Evolutionary conservation across 1,140 invertebrate genomes (phyloP), one percentile per base, ranked within the genome.

Genomic region (Ptiloglossa arizonensis): DNA sequence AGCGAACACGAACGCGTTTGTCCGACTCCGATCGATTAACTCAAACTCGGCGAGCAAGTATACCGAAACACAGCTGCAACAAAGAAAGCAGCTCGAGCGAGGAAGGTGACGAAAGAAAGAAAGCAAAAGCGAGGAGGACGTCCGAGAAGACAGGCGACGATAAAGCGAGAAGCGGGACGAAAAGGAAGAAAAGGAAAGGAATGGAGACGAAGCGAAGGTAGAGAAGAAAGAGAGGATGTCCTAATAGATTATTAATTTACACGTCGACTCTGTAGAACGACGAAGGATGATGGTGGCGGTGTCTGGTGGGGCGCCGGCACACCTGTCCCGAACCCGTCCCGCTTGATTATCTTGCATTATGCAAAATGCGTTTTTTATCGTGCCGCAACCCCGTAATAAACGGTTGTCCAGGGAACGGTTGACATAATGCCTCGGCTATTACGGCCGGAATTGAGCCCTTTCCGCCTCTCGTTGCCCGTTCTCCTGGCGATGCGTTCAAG

Each of bases 401-500:
- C 87, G 91, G 91, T 90, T 92, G 91, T 90, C 89, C 82, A 76
- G 63, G 73, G 85, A 87, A 88, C 89, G 89, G 91, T 92, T 92
- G 91, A 92, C 91, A 92, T 92, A 92, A 92, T 92, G 85, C 89
- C 86, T 82, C 85, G 85, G 86, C 87, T 89, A 91, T 92, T 91
- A 92, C 86, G 57, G 71, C 29, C 68, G 74, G 80, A 87, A 91
- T 90, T 84, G 83, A 90, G 87, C 87, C 83, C 86, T 91, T 89
- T 90, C 88, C 57, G 57, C 29, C 27, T 48, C 41, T 41, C 44
- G 2, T 5, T 15, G 17, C 17, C 0, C 60, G 13, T 2, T 15
- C 1, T 17, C 6, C 13, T 44, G 24, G 19, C 6, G 24, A 29
- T 24, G 11, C 2, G 6, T 24, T 2, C 54, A 0, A 32, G 15